Conservation (phyloP, 2,113 vertebrate species). For the Sterrhoptilus dennistouni region DNA sequence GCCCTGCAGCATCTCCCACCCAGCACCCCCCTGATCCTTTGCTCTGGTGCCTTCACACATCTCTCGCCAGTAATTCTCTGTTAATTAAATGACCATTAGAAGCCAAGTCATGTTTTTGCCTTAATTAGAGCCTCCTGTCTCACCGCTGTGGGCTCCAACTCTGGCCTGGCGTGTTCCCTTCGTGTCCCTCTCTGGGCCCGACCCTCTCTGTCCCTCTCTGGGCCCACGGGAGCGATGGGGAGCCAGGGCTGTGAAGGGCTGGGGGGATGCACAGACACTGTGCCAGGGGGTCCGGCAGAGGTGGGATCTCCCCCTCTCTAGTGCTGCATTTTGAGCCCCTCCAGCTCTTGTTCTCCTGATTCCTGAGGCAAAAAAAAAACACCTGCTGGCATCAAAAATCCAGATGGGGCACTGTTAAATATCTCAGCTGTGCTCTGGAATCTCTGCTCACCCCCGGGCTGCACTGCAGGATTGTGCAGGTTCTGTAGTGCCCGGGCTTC, state of each 20-base stretch:
- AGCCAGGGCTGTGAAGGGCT: rapidly evolving
- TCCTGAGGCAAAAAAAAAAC: neutral
- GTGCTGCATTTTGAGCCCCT: too few relatives aligned
- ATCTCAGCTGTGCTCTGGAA: rapidly evolving
- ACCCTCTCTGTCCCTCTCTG: rapidly evolving
- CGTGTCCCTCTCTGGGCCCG: rapidly evolving
- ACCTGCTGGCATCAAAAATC: neutral
- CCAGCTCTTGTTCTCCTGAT: neutral
- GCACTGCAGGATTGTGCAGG: rapidly evolving
- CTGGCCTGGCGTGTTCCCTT: rapidly evolving
- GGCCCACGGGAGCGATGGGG: rapidly evolving
- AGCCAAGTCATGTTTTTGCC: neutral
- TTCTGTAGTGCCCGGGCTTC: neutral
- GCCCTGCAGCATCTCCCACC: neutral
- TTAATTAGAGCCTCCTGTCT: neutral
- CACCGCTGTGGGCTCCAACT: neutral
- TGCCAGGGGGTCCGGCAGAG: rapidly evolving
- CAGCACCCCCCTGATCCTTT: too few relatives aligned
- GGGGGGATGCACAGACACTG: rapidly evolving
- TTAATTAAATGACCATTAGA: slow-evolving; percentile 46
- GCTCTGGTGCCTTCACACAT: neutral
- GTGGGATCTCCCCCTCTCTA: neutral
- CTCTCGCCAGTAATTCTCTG: neutral
- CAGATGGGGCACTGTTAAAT: neutral
- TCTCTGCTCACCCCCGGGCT: rapidly evolving